A percentile compares a stretch with the other conserved stretches of the same genome.
Evolutionary conservation across 2,113 vertebrate genomes (phyloP).

Genomic region (Arenaria interpres): DNA sequence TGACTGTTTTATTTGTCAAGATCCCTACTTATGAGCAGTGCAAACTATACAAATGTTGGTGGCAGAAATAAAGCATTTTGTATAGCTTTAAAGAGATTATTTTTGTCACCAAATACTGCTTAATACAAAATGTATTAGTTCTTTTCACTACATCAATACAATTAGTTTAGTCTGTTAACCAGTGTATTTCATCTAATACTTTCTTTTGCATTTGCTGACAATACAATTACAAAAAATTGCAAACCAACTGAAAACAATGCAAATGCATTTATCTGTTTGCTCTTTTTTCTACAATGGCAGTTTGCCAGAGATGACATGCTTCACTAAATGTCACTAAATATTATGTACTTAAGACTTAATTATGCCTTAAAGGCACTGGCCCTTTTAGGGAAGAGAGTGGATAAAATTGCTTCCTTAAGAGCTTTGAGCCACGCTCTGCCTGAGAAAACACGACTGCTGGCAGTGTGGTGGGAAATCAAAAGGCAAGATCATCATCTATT

Average conservation of each 20-base stretch:
- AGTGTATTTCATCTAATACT: neutral
- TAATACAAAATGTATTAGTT: neutral
- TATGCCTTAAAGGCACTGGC: conserved; percentile 51
- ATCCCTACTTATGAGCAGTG: neutral
- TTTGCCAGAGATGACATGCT: conserved; percentile 42
- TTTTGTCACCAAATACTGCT: neutral
- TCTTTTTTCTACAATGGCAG: neutral
- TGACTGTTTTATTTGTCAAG: neutral
- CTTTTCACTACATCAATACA: neutral
- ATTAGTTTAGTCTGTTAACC: conserved; percentile 27
- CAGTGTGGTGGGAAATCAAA: neutral
- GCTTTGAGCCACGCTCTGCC: neutral
- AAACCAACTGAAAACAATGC: neutral
- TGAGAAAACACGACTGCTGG: conserved; percentile 13
- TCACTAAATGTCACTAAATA: conserved; percentile 55
- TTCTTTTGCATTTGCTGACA: neutral
- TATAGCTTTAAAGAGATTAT: neutral
- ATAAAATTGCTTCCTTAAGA: conserved; percentile 36
- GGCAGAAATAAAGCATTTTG: neutral
- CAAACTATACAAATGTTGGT: neutral
- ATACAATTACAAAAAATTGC: neutral
- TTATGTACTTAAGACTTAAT: conserved; percentile 59
- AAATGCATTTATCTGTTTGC: neutral
- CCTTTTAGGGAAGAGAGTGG: conserved; percentile 14
- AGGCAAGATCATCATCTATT: neutral